Evolutionary conservation across 1,140 invertebrate species (phyloP).

Genomic region (Choristoneura fumiferana): DNA sequence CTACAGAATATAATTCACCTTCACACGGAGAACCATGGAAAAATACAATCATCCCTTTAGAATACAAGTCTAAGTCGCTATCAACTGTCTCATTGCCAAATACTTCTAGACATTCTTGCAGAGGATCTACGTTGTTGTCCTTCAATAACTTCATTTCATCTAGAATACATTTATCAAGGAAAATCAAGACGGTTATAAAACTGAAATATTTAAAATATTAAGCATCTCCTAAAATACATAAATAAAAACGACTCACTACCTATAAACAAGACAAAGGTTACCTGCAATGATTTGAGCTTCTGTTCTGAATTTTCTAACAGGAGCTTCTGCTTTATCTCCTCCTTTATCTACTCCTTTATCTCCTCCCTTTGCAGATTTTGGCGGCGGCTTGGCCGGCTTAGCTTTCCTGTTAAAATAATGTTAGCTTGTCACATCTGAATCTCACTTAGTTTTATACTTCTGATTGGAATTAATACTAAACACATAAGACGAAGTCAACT

Average conservation of each 20-base stretch:
- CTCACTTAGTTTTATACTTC: too few relatives aligned
- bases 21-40: conserved; percentile 63
- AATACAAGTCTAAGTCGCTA: conserved; percentile 31
- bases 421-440: conserved; percentile 11
- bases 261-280: too few relatives aligned
- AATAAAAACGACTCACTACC: too few relatives aligned
- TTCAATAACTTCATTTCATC: conserved; percentile 57
- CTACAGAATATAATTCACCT: conserved; percentile 36
- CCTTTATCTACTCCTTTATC: too few relatives aligned
- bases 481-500: neutral
- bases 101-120: conserved; percentile 50
- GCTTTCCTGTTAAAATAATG: conserved; percentile 39
- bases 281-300: conserved; percentile 63
- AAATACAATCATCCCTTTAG: conserved; percentile 58
- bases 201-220: too few relatives aligned
- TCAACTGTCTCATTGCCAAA: conserved; percentile 30
- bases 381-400: conserved; percentile 45
- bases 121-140: conserved; percentile 50
- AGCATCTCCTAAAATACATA: too few relatives aligned
- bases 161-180: conserved; percentile 24
- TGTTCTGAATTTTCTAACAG: conserved; percentile 44
- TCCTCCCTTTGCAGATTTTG: conserved; percentile 26
- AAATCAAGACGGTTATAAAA: too few relatives aligned
- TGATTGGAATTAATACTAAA: too few relatives aligned
- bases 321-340: conserved; percentile 26